Conservation (phyloP, 2,113 vertebrate genomes). For the Megaptera novaeangliae region DNA sequence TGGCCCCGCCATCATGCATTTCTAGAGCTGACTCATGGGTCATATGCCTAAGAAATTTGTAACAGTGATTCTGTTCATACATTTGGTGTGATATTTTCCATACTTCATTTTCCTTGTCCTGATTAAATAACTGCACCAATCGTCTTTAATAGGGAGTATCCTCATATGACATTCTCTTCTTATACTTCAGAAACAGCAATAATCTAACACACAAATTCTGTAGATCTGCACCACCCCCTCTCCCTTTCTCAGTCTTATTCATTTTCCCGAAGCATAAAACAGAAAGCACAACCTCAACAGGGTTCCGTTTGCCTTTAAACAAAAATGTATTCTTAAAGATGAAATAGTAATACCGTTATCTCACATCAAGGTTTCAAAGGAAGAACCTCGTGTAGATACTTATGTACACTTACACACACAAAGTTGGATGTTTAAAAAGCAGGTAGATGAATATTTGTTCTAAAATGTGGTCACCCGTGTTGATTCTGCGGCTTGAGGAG, state of each 20-base stretch:
- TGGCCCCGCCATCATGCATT: neutral
- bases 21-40: neutral
- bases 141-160: neutral
- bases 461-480: neutral
- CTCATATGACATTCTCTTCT: neutral
- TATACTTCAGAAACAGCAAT: neutral
- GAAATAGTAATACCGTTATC: neutral
- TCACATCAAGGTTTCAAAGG: neutral
- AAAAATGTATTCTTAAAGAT: slow-evolving; percentile 14
- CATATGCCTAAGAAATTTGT: neutral
- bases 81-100: neutral
- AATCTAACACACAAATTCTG: neutral
- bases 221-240: neutral
- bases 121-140: neutral
- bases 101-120: neutral
- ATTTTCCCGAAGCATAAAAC: neutral
- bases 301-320: neutral
- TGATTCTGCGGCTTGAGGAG: neutral
- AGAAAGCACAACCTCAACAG: slow-evolving; percentile 24
- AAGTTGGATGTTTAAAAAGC: slow-evolving; percentile 14
- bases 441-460: neutral
- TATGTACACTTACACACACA: neutral
- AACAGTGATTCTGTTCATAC: neutral
- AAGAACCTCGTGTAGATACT: neutral
- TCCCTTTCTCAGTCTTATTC: neutral